Base-by-base conservation (phyloP, 2,888 invertebrate species). In the Dendrolimus houi region DNA sequence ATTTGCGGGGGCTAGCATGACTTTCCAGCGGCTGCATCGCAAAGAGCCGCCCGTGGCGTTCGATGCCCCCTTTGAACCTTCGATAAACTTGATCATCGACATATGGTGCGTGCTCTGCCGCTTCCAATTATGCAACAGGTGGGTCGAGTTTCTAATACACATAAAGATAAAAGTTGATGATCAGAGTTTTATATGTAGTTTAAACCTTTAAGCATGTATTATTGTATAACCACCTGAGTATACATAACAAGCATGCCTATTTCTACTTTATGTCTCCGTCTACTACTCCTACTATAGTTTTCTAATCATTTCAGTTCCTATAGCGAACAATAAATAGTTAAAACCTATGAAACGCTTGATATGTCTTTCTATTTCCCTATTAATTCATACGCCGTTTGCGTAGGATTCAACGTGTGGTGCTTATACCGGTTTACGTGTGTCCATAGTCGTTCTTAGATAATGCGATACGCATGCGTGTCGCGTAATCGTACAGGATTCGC, bases 401-500 rank as follows among this genome's bases (percentile, higher is more conserved):
- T 64, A 65, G 66, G 59, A 62, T 66, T 68, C 67, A 70, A 73
- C 69, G 66, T 66, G 71, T 64, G 67, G 66, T 71, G 66, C 70
- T 66, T 70, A 72, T 71, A 77, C 76, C 75, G 75, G 75, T 75
- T 75, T 74, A 72, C 75, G 72, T 75, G 72, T 69, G 47, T 66
- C 72, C 74, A 74, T 77, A 79, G 79, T 75, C 72, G 73, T 70
- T 74, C 71, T 75, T 81, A 79, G 82, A 83, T 85, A 84, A 80
- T 79, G 83, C 77, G 77, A 83, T 87, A 85, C 82, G 84, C 83
- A 88, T 87, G 87, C 89, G 84, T 77, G 73, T 72, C 87, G 85
- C 86, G 86, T 87, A 86, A 84, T 85, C 81, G 78, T 81, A 77
- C 85, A 87, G 86, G 88, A 87, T 88, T 88, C 88, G 88, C 87